These are phyloP conservation scores for Campoletis raptor DNA, from an alignment of 2,888 invertebrate species.

Conservation along the genomic window DNA sequence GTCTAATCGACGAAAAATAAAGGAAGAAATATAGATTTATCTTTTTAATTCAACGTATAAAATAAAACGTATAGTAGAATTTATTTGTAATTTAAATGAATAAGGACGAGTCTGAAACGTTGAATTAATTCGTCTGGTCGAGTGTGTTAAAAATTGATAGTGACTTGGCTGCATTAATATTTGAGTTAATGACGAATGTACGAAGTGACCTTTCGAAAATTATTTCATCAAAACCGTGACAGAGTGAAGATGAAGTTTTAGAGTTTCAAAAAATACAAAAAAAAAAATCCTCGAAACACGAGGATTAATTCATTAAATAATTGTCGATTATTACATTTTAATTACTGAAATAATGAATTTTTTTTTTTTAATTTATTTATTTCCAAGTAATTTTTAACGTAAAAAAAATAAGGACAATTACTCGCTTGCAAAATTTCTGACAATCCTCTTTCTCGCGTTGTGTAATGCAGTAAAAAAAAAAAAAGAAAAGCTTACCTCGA, in stretches of 20 bases:
- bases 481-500: conserved; percentile 79
- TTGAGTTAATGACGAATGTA: conserved; percentile 21
- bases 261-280: background rate
- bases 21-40: too few relatives aligned
- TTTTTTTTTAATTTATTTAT: background rate
- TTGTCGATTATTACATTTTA: background rate
- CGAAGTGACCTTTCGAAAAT: background rate
- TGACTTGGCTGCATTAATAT: conserved; percentile 6
- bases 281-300: background rate
- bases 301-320: background rate
- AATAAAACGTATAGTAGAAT: background rate
- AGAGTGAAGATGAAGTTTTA: background rate
- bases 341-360: background rate
- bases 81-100: background rate
- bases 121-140: background rate
- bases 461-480: conserved; percentile 64
- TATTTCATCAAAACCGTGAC: background rate
- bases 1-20: too few relatives aligned
- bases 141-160: conserved; percentile 4
- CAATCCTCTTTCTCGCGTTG: conserved; percentile 5
- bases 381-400: background rate
- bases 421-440: conserved; percentile 38
- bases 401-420: conserved; percentile 20
- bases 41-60: background rate
- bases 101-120: background rate